phyloP scores from a whole-genome alignment of 2,113 vertebrate genomes.

The Rhinolophus sinicus region DNA sequence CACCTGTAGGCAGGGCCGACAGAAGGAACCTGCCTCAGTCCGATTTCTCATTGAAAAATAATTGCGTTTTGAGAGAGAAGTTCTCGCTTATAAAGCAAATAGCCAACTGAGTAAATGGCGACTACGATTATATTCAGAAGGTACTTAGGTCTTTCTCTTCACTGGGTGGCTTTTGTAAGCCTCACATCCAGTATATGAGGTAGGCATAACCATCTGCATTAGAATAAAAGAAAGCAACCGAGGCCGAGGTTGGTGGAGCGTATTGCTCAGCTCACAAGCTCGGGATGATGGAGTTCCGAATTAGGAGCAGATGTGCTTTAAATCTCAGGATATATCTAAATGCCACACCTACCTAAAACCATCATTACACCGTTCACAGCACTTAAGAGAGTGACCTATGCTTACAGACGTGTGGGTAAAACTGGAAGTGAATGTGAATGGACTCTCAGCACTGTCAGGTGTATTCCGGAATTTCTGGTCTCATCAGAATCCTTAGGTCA shows the following conservation, averaged over 20 bases:
- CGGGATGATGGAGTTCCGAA: neutral
- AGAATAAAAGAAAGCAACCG: neutral
- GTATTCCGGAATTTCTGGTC: neutral
- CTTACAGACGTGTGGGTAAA: neutral
- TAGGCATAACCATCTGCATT: neutral
- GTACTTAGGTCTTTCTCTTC: neutral
- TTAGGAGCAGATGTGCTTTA: neutral
- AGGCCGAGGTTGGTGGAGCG: neutral
- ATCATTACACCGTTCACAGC: neutral
- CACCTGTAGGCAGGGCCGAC: neutral
- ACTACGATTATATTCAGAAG: neutral
- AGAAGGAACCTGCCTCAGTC: neutral
- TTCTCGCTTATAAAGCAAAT: neutral
- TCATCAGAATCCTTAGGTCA: neutral
- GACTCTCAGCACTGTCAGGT: neutral
- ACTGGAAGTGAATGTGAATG: neutral
- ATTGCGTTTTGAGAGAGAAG: neutral
- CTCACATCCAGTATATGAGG: neutral
- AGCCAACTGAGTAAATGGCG: neutral
- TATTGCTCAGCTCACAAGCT: neutral
- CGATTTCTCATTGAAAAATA: neutral
- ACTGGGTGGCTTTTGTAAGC: neutral
- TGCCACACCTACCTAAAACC: neutral
- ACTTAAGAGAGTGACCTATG: no score
- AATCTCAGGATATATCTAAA: neutral